Evolutionary conservation across 2,113 vertebrate species (phyloP), one percentile per base, ranked within the genome.

Genomic region (Pseudopipra pipra): DNA sequence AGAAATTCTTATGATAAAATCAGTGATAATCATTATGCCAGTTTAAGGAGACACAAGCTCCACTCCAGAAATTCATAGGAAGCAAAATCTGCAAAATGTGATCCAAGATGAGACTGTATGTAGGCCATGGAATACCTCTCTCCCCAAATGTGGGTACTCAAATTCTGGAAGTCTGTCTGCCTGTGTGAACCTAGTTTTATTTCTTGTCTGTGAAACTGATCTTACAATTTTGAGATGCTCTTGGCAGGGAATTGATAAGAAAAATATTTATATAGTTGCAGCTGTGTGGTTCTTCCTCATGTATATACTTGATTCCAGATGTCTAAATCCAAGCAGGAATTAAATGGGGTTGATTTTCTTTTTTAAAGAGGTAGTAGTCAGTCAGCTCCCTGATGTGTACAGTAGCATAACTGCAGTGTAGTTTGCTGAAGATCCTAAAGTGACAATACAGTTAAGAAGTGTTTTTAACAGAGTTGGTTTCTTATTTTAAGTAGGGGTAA

Each of bases 1-100:
- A 88, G 90, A 77, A 95, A 96, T 95, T 95, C 75, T 77, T 90
- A 21, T 5, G 90, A 92, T 90, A 95, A 94, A 94, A 94, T 90
- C 51, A 27, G 55, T 51, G 76, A 86, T 93, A 90, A 88, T 92
- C 37, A 35, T 86, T 93, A 46, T 84, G 21, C 79, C 85, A 74
- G 25, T 85, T 92, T 88, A 83, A 90, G 79, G 59, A 93, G 66
- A 75, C 30, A 65, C 8, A 17, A 46, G 28, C 68, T 88, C 67
- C 83, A 33, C 72, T 67, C 55, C 11, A 80, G 71, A 85, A 76
- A 51, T 65, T 93, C 39, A 58, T 25, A 83, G 46, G 82, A 85
- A 87, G 49, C 52, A 91, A 79, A 79, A 85, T 65, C 19, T 82
- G 62, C 58, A 88, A 91, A 86, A 74, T 19, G 5, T 76, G 21